Evolutionary conservation across 2,797 vertebrate genomes (phyloP).

Genomic region (Mormyrus proboscirostris): DNA sequence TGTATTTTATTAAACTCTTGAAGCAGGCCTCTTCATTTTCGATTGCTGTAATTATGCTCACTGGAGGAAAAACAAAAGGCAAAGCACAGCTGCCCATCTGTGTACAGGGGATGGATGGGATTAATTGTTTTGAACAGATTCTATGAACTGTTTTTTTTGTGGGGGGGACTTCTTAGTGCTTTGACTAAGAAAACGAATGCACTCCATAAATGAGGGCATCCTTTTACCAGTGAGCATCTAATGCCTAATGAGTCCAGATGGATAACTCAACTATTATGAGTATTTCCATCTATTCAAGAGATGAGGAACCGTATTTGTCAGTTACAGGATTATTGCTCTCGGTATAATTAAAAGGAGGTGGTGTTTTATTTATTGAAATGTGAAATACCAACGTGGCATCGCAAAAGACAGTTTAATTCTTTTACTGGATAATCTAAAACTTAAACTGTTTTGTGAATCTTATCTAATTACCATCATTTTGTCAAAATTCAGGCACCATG

Average conservation of each 20-base stretch:
- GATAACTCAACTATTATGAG: background rate
- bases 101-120: conserved; percentile 48
- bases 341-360: background rate
- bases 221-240: conserved; percentile 27
- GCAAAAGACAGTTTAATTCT: background rate
- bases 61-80: conserved; percentile 70
- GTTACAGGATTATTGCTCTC: background rate
- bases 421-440: background rate
- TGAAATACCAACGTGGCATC: background rate
- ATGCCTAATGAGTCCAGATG: conserved; percentile 30
- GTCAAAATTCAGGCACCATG: background rate
- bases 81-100: conserved; percentile 72
- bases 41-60: conserved; percentile 71
- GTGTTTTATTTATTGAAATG: background rate
- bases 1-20: conserved; percentile 72
- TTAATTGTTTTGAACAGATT: conserved; percentile 68
- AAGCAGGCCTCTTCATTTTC: conserved; percentile 68
- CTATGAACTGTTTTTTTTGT: conserved; percentile 46
- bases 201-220: conserved; percentile 27
- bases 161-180: conserved; percentile 48
- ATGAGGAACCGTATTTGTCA: background rate
- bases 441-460: background rate
- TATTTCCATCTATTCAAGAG: background rate
- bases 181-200: conserved; percentile 34
- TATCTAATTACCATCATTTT: background rate